Percentiles rank a stretch among this genome's conserved stretches.
phyloP scores from a whole-genome alignment of 2,113 vertebrate species.

The Sorex fumeus region DNA sequence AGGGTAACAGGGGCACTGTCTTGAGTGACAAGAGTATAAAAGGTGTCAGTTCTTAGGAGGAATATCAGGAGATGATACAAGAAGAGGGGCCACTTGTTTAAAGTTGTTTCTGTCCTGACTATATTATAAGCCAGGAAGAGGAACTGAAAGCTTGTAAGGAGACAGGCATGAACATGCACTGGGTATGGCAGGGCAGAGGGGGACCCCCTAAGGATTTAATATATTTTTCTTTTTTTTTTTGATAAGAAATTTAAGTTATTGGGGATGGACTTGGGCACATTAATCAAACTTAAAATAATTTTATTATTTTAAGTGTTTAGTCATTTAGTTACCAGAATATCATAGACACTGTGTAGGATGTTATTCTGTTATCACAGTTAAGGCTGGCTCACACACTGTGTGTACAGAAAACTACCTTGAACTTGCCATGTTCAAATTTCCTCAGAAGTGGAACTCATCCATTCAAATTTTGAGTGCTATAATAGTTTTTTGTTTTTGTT shows the following conservation, averaged over 20 bases:
- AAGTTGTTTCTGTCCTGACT: neutral
- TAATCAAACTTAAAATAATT: neutral
- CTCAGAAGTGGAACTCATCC: neutral
- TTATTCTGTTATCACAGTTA: neutral
- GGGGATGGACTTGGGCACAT: neutral
- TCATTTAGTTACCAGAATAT: neutral
- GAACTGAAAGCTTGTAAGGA: neutral
- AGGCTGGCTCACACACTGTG: neutral
- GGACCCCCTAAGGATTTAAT: neutral
- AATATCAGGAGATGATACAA: neutral
- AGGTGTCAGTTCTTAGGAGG: neutral
- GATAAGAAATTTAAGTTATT: neutral
- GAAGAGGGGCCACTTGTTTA: neutral
- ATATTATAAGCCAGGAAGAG: neutral
- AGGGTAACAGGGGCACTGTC: neutral
- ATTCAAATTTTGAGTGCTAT: neutral
- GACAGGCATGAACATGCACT: neutral
- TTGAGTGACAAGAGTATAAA: neutral
- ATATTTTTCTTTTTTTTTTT: neutral
- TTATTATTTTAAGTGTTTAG: neutral
- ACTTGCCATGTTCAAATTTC: conserved; percentile 19
- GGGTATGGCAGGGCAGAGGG: neutral
- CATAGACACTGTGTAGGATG: neutral
- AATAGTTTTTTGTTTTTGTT: too few species aligned
- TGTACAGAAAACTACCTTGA: neutral